Base-by-base conservation (phyloP, 2,888 invertebrate species). In the Glaucopsyche alexis region DNA sequence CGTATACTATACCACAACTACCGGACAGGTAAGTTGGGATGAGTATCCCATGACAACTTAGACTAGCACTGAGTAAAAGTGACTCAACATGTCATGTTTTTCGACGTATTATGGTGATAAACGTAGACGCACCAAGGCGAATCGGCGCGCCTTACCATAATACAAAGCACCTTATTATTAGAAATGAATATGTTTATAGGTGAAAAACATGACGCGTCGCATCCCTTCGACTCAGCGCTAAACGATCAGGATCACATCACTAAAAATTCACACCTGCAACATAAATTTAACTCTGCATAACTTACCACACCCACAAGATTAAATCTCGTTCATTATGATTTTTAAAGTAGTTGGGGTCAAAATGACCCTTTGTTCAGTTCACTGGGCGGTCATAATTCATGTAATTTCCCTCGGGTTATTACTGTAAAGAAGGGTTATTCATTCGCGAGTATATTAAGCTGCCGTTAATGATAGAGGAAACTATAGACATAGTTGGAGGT, bases 371-470 rank as follows among this genome's bases (percentile, higher is more conserved):
- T 49, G 69, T 69, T 49, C 69, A 7, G 42, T 49, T 47, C 67
- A 67, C 67, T 16, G 67, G 42, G 42, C 49, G 16, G 47, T 49
- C 14, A 69, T 69, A 49, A 49, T 29, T 69, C 47, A 69, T 69
- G 69, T 29, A 67, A 69, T 69, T 47, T 49, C 69, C 69, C 47
- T 7, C 14, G 69, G 69, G 69, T 29, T 69, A 69, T 69, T 69
- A 69, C 49, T 69, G 29, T 69, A 69, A 69, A 69, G 69, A 69
- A 69, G 47, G 69, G 69, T 69, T 69, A 69, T 67, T 67, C 47
- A 67, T 69, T 47, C 69, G 69, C 29, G 29, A 49, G 69, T 49
- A 2, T 19, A 49, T 19, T 45, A 69, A 19, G 16, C 49, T 13
- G 45, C 3, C 16, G 7, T 69, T 3, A 69, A 69, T 69, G 47